Evolutionary conservation across 2,797 vertebrate genomes (phyloP).

Genomic region (Menidia menidia): DNA sequence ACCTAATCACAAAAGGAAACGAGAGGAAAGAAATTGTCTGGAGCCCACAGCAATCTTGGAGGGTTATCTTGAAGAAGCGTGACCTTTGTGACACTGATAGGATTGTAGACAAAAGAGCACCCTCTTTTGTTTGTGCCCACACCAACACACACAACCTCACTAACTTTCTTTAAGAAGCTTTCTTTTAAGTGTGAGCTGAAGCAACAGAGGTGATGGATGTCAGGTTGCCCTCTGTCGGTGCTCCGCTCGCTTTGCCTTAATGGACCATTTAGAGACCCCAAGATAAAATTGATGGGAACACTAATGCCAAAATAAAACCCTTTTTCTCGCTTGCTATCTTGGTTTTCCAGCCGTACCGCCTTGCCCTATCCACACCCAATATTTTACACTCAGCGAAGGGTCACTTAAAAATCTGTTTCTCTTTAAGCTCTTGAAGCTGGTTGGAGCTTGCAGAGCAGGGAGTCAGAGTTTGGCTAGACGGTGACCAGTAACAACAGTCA

Average conservation of each 20-base stretch:
- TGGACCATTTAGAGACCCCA: conserved; percentile 61
- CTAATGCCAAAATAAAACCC: conserved; percentile 47
- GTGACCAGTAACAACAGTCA: conserved; percentile 58
- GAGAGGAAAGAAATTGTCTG: conserved; percentile 67
- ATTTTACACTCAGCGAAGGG: conserved; percentile 67
- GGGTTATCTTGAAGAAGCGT: conserved; percentile 83
- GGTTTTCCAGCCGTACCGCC: conserved; percentile 18
- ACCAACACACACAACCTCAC: conserved; percentile 43
- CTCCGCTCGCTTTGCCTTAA: conserved; percentile 57
- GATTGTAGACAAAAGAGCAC: conserved; percentile 80
- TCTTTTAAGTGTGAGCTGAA: conserved; percentile 51
- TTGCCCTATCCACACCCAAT: conserved; percentile 62
- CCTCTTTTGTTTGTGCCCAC: conserved; percentile 44
- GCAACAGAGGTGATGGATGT: conserved; percentile 71
- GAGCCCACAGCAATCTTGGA: conserved; percentile 79
- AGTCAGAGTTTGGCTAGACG: conserved; percentile 43
- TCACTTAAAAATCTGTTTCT: conserved; percentile 64
- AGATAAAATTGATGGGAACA: conserved; percentile 62
- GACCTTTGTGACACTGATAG: conserved; percentile 87
- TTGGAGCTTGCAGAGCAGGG: conserved; percentile 3
- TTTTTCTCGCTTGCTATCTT: conserved; percentile 28
- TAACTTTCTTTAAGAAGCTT: conserved; percentile 56
- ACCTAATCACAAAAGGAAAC: conserved; percentile 82
- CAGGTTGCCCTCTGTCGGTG: conserved; percentile 63
- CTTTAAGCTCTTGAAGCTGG: conserved; percentile 42